These are phyloP conservation scores for Pseudorhombus dupliciocellatus DNA, from an alignment of 2,113 vertebrate genomes.

Conservation along the genomic window DNA sequence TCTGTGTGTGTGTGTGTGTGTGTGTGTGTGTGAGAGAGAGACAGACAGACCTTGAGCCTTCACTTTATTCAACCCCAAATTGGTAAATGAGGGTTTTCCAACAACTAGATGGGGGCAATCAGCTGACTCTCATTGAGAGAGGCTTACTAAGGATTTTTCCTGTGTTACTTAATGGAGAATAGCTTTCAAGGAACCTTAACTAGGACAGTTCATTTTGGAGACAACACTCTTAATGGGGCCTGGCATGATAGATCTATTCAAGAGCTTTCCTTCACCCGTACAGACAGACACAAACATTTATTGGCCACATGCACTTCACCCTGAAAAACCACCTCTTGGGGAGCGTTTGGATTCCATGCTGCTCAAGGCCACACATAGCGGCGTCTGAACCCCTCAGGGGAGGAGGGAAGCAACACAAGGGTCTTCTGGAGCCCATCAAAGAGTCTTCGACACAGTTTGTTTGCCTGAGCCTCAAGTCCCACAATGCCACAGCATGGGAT, in stretches of 20 bases:
- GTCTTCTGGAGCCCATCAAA: constrained; percentile 27
- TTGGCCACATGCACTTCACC: background rate
- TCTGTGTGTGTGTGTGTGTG: constrained; percentile 12
- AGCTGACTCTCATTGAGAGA: background rate
- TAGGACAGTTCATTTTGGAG: background rate
- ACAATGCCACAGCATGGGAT: background rate
- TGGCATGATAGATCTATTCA: no score
- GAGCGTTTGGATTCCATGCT: constrained; percentile 39
- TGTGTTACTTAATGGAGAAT: background rate
- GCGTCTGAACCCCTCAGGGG: constrained; percentile 40
- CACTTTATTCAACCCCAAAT: constrained; percentile 10
- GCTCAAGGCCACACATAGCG: constrained; percentile 18
- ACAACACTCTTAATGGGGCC: no score
- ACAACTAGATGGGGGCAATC: background rate
- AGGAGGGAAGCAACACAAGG: background rate
- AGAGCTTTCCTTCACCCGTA: no score
- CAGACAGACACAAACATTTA: background rate
- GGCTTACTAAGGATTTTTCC: background rate
- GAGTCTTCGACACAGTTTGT: background rate
- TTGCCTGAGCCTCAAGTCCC: background rate
- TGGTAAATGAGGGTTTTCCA: constrained; percentile 15
- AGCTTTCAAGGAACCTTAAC: background rate
- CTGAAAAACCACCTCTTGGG: background rate
- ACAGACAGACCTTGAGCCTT: background rate
- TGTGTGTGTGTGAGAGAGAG: background rate